phyloP scores from a whole-genome alignment of 2,888 invertebrate species.

The Tortrix viridana region DNA sequence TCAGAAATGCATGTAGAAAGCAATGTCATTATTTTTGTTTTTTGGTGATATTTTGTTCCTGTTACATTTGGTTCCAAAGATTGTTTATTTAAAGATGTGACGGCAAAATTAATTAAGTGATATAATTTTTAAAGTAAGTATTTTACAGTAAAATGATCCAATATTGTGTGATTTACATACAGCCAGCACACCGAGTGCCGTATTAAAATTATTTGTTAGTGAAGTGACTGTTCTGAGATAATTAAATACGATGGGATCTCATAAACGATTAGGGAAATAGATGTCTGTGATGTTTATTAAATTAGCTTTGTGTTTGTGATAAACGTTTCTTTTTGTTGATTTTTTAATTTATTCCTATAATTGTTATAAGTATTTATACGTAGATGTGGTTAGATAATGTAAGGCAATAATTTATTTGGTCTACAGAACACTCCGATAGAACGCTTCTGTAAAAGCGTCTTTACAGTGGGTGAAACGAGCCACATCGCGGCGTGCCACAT shows the following conservation, averaged over 20 bases:
- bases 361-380: constrained; percentile 44
- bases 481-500: background rate
- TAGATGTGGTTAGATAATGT: constrained; percentile 41
- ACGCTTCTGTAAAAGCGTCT: constrained; percentile 15
- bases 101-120: background rate
- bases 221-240: constrained; percentile 59
- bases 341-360: constrained; percentile 43
- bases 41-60: background rate
- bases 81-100: background rate
- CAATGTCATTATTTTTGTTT: background rate
- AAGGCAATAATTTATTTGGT: constrained; percentile 44
- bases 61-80: background rate
- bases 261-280: constrained; percentile 65
- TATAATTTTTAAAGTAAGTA: background rate
- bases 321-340: constrained; percentile 45
- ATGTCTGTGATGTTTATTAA: constrained; percentile 77
- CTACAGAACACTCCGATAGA: constrained; percentile 19
- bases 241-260: constrained; percentile 61
- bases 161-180: constrained; percentile 8
- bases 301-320: constrained; percentile 63
- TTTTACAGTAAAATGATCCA: background rate
- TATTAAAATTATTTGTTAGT: constrained; percentile 63
- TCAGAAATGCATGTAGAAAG: constrained; percentile 1
- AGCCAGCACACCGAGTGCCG: constrained; percentile 61
- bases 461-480: background rate